These are phyloP conservation scores for Gryllus bimaculatus DNA, from an alignment of 1,140 invertebrate genomes.

Conservation along the genomic window DNA sequence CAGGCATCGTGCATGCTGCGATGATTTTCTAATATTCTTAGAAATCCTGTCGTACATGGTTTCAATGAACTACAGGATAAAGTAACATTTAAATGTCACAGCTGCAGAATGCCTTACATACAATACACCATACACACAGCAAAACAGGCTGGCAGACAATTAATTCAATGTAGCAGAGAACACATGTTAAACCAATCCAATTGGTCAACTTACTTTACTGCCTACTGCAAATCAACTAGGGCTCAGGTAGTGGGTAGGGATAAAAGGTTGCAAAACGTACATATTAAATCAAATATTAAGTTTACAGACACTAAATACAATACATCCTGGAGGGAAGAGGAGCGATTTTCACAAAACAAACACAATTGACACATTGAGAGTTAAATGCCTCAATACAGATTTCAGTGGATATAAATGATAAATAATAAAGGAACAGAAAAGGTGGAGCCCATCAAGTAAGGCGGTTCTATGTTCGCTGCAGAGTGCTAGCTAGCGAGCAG, in stretches of 20 bases:
- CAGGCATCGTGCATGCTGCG: background rate
- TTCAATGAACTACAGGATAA: too few relatives aligned
- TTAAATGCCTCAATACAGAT: too few relatives aligned
- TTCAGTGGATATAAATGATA: too few relatives aligned
- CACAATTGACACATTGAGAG: too few relatives aligned
- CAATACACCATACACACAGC: background rate
- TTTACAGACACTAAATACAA: background rate
- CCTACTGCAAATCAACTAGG: background rate
- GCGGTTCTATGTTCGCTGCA: background rate
- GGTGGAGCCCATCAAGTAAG: background rate
- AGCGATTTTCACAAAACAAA: background rate
- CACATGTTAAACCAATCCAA: background rate
- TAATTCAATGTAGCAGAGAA: background rate
- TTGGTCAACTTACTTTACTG: background rate
- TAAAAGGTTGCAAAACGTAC: background rate
- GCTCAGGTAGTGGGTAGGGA: background rate
- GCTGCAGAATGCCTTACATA: background rate
- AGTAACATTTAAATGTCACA: too few relatives aligned
- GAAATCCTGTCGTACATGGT: background rate
- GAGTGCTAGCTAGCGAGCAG: conserved; percentile 2
- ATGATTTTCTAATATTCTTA: background rate
- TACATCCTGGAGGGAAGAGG: background rate
- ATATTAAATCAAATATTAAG: background rate
- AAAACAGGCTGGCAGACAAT: conserved; percentile 1
- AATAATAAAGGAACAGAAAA: background rate